These are phyloP conservation scores for Scolopax bukidnonensis DNA, from an alignment of 2,797 vertebrate genomes.

Conservation along the genomic window DNA sequence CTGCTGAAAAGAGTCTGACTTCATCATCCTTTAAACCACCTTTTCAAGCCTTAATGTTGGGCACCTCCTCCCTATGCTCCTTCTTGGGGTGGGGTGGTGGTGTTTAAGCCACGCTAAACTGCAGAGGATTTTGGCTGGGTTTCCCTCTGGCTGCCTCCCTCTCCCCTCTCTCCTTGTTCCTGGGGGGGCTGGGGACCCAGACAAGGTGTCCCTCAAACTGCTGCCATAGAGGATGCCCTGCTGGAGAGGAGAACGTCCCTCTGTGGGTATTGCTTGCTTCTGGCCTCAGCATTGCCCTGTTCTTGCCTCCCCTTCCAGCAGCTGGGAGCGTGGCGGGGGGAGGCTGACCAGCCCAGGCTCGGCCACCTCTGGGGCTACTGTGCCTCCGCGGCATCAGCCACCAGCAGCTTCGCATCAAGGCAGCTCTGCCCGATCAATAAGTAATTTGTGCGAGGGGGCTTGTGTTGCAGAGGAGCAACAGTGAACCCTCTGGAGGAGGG, in stretches of 20 bases:
- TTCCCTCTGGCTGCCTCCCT: neutral
- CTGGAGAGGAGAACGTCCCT: neutral
- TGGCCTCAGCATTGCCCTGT: neutral
- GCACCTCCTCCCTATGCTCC: neutral
- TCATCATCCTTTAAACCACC: too few relatives aligned
- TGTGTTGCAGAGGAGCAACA: conserved; percentile 56
- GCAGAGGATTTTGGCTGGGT: neutral
- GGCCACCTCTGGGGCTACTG: rapidly evolving
- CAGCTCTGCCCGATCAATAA: conserved; percentile 57
- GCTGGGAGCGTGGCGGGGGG: neutral
- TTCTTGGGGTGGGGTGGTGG: neutral
- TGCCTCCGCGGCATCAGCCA: rapidly evolving
- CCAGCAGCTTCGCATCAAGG: neutral
- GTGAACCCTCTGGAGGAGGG: conserved; percentile 74
- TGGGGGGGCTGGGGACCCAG: neutral
- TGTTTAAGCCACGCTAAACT: neutral
- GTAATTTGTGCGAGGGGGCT: conserved; percentile 69
- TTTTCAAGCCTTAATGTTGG: neutral
- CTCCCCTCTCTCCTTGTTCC: neutral
- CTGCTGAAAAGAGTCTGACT: too few relatives aligned
- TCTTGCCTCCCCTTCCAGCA: neutral
- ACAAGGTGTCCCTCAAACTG: neutral
- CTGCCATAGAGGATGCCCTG: neutral
- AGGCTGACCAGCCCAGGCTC: neutral
- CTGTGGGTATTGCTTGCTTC: neutral